Base-by-base conservation (phyloP, 1,140 invertebrate species). In the Pogonognathellus flavescens region DNA sequence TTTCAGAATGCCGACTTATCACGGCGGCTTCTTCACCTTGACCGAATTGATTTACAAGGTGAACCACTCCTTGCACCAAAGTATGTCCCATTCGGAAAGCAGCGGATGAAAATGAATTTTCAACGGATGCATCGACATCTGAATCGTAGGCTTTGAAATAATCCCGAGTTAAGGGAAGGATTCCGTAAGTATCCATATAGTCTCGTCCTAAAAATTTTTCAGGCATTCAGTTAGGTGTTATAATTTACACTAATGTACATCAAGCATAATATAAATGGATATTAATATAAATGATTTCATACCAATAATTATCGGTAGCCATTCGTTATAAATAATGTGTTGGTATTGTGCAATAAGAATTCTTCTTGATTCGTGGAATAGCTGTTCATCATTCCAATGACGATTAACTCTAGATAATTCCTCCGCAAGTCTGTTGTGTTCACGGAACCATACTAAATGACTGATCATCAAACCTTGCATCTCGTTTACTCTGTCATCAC, bases 301-400 rank as follows among this genome's bases (percentile, higher is more conserved):
- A 93, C 94, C 94, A 66, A 96, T 92, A 80, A 97, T 93, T 82
- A 96, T 94, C 2, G 96, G 96, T 14, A 97, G 90, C 92, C 94
- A 97, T 91, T 97, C 96, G 87, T 95, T 95, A 89, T 96, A 97
- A 49, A 94, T 94, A 52, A 97, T 95, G n/a, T 96, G 93, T 90
- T 97, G 96, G 89, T 95, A 93, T 89, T 95, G 92, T 4, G 95
- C 96, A 20, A 89, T 90, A 1, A 91, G 88, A 81, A 93, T 91
- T 84, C 91, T 88, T 90, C 93, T 87, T 5, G 89, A 86, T 62
- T 89, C 90, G 53, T 93, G 91, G 86, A 91, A 93, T 14, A 92
- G 80, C 86, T 90, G 90, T 85, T 93, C 92, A 22, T 92, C 92
- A 85, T 91, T 90, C 92, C 92, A 93, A 87, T 92, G 91, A 7